Base-by-base conservation (phyloP, 2,113 vertebrate genomes). In the Chloebia gouldiae region DNA sequence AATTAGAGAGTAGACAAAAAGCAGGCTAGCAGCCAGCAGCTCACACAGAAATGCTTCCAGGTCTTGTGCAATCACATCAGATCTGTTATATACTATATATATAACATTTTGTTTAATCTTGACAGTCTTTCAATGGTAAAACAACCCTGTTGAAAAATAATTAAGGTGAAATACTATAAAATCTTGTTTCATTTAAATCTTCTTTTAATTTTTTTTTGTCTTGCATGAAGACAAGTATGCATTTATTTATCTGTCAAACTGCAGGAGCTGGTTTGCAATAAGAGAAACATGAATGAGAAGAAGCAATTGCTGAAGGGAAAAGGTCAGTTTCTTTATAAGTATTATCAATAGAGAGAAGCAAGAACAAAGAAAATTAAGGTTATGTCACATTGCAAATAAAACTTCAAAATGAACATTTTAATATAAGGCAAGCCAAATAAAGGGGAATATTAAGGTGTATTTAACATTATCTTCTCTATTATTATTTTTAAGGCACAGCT, bases 401-500 rank as follows among this genome's bases (percentile, higher is more conserved):
- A 94, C 24, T 31, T 66, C 37, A 39, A 95, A 95, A 61, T 75
- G 86, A 92, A 90, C 27, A 93, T 95, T 96, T 93, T 75, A 68
- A 86, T 83, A 71, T 31, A 92, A 68, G 68, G 21, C 7, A 63
- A 91, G n/a, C 8, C 13, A 28, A 89, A 66, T 79, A 83, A 69
- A 40, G 2, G 31, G 31, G n/a, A 63, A 64, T 53, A 96, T 93
- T 76, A 96, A 96, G n/a, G 27, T 87, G 39, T 81, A 86, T 95
- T 97, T 97, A 96, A 92, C 69, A 75, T 53, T 73, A 71, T 92
- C 77, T 86, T 95, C 70, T 90, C 19, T 56, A 70, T 87, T 93
- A 81, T 88, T 97, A 92, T 95, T 97, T 97, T 93, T 87, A 81
- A 93, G 80, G 45, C 71, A 75, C 19, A 76, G 60, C 61, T 83